Conservation (phyloP, 2,888 invertebrate species). For the Endotricha flammealis region DNA sequence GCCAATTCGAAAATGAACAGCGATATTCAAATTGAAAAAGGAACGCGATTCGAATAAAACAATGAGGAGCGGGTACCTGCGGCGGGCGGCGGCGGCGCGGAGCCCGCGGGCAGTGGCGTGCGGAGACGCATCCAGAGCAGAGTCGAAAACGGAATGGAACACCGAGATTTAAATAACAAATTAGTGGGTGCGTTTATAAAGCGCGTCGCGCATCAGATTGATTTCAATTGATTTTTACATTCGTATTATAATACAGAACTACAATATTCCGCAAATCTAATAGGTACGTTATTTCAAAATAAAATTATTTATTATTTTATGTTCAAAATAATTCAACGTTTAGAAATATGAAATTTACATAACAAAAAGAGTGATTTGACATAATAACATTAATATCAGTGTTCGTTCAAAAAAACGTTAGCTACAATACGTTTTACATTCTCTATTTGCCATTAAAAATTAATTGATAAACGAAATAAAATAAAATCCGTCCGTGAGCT, state of each 20-base stretch:
- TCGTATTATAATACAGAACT: constrained; percentile 40
- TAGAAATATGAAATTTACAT: no score
- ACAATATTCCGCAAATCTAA: constrained; percentile 7
- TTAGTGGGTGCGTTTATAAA: constrained; percentile 60
- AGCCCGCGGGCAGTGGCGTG: constrained; percentile 40
- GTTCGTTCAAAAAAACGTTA: not conserved
- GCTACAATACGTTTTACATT: not conserved
- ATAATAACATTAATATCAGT: not conserved
- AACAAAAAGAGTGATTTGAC: no score
- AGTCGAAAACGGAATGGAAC: constrained; percentile 57
- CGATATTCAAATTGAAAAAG: constrained; percentile 75
- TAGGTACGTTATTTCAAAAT: not conserved
- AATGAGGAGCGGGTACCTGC: constrained; percentile 47
- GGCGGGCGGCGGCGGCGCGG: not conserved
- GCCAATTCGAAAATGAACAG: constrained; percentile 72
- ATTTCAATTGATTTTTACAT: constrained; percentile 57
- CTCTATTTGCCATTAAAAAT: not conserved
- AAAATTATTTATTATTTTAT: not conserved
- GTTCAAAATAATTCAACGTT: not conserved
- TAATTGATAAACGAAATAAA: not conserved
- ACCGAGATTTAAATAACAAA: constrained; percentile 70
- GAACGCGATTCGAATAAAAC: constrained; percentile 70
- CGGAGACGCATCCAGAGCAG: constrained; percentile 45
- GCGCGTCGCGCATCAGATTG: constrained; percentile 53
- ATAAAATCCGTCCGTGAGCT: not conserved